These are phyloP conservation scores for Cisticola juncidis DNA, from an alignment of 2,113 vertebrate genomes.

Conservation along the genomic window DNA sequence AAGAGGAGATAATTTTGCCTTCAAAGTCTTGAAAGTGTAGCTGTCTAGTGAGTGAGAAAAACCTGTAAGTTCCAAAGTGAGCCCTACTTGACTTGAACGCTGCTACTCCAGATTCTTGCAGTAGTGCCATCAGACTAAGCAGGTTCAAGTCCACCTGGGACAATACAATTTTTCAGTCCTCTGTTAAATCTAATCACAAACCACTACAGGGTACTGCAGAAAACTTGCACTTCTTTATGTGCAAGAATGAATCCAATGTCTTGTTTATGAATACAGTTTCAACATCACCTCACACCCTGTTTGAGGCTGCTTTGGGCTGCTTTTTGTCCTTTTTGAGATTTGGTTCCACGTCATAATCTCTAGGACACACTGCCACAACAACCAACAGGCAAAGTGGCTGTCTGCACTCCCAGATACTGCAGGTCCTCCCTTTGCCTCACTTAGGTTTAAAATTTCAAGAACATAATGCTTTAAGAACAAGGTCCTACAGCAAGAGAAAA, in stretches of 20 bases:
- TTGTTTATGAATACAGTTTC: not conserved
- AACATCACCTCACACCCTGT: not conserved
- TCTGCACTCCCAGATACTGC: not conserved
- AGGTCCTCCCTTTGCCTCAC: fast-evolving
- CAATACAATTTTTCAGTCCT: not conserved
- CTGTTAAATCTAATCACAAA: not conserved
- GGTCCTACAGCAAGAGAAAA: not conserved
- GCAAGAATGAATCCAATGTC: not conserved
- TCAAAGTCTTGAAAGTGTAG: not conserved
- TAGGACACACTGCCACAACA: not conserved
- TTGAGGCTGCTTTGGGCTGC: not conserved
- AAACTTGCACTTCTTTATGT: not conserved
- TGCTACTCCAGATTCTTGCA: not conserved
- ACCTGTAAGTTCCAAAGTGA: not conserved
- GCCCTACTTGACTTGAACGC: not conserved
- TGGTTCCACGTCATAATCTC: not conserved
- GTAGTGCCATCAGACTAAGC: not conserved
- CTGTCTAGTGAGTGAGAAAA: not conserved
- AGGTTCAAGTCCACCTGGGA: not conserved
- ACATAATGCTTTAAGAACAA: not conserved
- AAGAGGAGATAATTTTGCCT: not conserved
- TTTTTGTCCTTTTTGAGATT: not conserved
- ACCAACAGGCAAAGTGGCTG: not conserved
- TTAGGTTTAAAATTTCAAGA: not conserved
- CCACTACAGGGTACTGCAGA: fast-evolving